Evolutionary conservation across 1,140 invertebrate genomes (phyloP).

Genomic region (Brachionus manjavacas): DNA sequence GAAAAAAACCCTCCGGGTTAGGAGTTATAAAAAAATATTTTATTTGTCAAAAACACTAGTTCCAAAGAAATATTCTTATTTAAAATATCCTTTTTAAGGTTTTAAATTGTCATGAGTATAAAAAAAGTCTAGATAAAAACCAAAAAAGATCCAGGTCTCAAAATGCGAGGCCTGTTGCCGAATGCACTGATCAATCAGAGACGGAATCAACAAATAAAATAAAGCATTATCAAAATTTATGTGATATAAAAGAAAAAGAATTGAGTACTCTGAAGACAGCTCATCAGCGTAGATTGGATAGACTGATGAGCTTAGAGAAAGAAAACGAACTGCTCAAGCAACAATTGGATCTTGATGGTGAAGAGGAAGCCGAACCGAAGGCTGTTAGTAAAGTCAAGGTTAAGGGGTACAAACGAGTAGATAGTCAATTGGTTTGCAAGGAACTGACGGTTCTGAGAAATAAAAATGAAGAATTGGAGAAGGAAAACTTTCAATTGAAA

Average conservation of each 20-base stretch:
- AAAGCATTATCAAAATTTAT: constrained; percentile 8
- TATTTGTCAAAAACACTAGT: no score
- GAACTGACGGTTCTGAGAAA: not conserved
- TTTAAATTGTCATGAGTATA: not conserved
- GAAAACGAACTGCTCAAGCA: not conserved
- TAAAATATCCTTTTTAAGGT: no score
- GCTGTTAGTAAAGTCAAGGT: not conserved
- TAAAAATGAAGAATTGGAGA: not conserved
- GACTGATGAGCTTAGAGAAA: not conserved
- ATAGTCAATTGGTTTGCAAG: not conserved
- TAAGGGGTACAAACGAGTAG: not conserved
- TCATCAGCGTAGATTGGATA: not conserved
- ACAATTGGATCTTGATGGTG: not conserved
- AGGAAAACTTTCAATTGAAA: constrained; percentile 13
- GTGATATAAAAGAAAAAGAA: not conserved
- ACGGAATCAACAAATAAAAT: not conserved
- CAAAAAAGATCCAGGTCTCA: not conserved
- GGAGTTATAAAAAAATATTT: no score
- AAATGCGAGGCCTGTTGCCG: not conserved
- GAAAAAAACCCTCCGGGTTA: no score
- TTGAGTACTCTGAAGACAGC: not conserved
- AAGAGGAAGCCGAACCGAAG: not conserved
- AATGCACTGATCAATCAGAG: not conserved
- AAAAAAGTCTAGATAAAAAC: not conserved
- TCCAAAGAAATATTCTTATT: no score